Base-by-base conservation (phyloP, 2,113 vertebrate genomes). In the Puma concolor region DNA sequence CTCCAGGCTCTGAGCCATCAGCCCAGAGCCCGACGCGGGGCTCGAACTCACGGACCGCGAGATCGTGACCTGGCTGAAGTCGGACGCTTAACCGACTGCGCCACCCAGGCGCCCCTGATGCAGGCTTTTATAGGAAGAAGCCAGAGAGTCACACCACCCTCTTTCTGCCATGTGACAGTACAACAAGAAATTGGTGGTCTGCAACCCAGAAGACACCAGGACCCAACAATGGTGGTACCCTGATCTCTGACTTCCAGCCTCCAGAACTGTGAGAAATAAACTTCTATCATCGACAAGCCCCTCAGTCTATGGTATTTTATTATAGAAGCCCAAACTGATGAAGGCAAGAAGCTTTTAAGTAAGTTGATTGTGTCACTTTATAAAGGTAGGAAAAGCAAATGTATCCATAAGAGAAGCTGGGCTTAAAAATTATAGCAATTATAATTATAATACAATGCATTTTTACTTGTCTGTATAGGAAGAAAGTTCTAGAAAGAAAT, bases 351-450 rank as follows among this genome's bases (percentile, higher is more conserved):
- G 16, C 41, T 44, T 52, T 81, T 60, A 67, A 76, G 5, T 86
- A 86, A 95, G 69, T 31, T 44, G 71, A 95, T 44, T 67, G 31
- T n/a, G 50, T 36, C 57, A 74, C 36, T 97, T 96, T 54, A 87
- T 66, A 91, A 96, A 60, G 72, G 72, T 29, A 48, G 4, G 52
- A 88, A 92, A 91, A 88, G 33, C 15, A 87, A 85, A 96, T 87
- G 33, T 48, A 95, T 87, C 91, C 76, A 1, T n/a, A 69, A 57
- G 66, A 90, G 84, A 95, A 92, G 44, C 29, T 74, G 81, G 57
- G 27, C 64, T 97, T 97, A 12, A 60, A 94, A 90, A 79, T 67
- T 31, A 81, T 95, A 89, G 38, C 83, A 93, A 95, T 96, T 80
- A 74, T 44, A 72, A 74, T 94, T 44, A 81, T 25, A 79, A 88